These are phyloP conservation scores for Mixornis gularis DNA, from an alignment of 2,113 vertebrate species.

Conservation along the genomic window DNA sequence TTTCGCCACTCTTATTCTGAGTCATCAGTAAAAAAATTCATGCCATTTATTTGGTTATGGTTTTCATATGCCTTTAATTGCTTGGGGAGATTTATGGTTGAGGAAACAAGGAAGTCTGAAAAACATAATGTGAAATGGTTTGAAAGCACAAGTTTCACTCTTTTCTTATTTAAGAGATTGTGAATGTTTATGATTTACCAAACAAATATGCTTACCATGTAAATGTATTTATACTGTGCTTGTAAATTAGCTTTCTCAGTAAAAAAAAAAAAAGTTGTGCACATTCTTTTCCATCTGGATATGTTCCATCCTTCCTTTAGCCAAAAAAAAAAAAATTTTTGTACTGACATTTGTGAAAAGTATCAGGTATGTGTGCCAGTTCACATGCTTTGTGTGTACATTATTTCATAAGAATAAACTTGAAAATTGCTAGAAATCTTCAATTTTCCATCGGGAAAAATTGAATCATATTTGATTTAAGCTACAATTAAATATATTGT, in stretches of 20 bases:
- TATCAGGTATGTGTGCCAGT: background rate
- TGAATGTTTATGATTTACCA: background rate
- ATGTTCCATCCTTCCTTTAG: background rate
- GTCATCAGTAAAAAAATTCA: background rate
- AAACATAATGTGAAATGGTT: background rate
- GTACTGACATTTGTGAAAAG: background rate
- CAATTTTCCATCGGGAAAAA: background rate
- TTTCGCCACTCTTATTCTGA: background rate
- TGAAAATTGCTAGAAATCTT: background rate
- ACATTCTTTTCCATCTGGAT: background rate
- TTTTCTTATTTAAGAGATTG: background rate
- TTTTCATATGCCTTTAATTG: background rate
- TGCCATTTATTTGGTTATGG: background rate
- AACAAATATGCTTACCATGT: background rate
- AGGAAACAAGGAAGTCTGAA: background rate
- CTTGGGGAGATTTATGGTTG: background rate
- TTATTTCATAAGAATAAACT: background rate
- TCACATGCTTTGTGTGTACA: background rate
- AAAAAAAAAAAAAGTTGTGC: background rate
- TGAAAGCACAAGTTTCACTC: background rate
- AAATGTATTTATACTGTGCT: background rate
- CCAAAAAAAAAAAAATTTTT: background rate
- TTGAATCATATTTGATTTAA: background rate
- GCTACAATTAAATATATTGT: background rate
- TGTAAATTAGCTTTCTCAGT: background rate